Evolutionary conservation across 2,888 invertebrate genomes (phyloP), one percentile per base, ranked within the genome.

Genomic region (Caenorhabditis sp.): DNA sequence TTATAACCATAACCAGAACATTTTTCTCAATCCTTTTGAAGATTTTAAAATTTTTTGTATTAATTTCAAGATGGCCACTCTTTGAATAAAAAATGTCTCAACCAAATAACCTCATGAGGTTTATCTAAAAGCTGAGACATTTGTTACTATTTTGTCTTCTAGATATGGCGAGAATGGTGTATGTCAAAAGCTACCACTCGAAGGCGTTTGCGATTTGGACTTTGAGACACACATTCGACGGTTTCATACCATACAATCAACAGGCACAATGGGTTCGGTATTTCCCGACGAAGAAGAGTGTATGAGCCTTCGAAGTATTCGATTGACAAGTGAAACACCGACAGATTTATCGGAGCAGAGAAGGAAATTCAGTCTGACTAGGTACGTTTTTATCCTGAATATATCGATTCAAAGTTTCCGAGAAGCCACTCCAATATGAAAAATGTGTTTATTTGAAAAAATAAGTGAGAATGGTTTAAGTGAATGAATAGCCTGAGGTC

Each of bases 161-260:
- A 93, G 92, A 85, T 95, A 94, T 91, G 95, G 94, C 53, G 92
- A 92, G 87, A 94, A 94, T 89, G 92, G 92, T 64, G 93, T 94
- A 57, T 95, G 95, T 88, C 92, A 92, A 60, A 93, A 93, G 67
- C 89, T 94, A 78, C 94, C 94, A n/a, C 91, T 94, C 85, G 94
- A 94, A 88, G 94, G 94, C 82, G 93, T 95, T 70, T 92, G 92
- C 76, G 94, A 93, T 89, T 92, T 92, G 68, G 95, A 95, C 87
- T 95, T 95, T 88, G 92, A 93, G 89, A 92, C 92, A 81, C 95
- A 95, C 88, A 92, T 94, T 62, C 90, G 92, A 72, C 92, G 92
- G 85, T 91, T 91, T 86, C 91, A 91, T 84, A 77, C 76, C 1
- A 17, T 21, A 31, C 31, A 31, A 7, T 31, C 31, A 31, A 31